Base-by-base conservation (phyloP, 2,113 vertebrate species). In the Hippocampus guttulatus region DNA sequence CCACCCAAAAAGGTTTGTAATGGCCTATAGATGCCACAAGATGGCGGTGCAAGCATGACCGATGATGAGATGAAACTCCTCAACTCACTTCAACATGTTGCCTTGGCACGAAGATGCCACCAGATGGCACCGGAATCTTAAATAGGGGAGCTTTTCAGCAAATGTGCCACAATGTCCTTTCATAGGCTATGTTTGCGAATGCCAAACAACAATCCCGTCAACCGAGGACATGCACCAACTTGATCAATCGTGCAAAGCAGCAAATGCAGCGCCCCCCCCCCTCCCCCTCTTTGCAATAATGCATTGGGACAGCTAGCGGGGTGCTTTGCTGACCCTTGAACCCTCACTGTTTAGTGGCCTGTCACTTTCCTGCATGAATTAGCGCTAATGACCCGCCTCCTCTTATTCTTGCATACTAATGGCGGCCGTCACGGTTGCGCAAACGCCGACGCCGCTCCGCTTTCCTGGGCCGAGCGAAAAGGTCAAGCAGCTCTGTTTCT, bases 321-420 rank as follows among this genome's bases (percentile, higher is more conserved):
- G 82, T 81, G 64, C 77, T 73, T 38, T 54, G 49, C 62, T 76
- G 80, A 91, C 89, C 91, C 85, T 82, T 77, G 52, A 73, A 76
- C 88, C 81, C 67, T 67, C 74, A 85, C 78, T 82, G 81, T 84
- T 90, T 87, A 80, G 80, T 81, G 73, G 82, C 87, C 82, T 90
- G 89, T 89, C 91, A 89, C 65, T 78, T 89, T 88, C 85, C 82
- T 88, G 88, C 92, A 93, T 90, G 90, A 91, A 91, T 91, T 87
- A 90, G 85, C 61, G 81, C 84, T 88, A 91, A 91, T 89, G 80
- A 89, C 88, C 84, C 74, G 40, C 79, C 83, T 83, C 84, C 80
- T 86, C 76, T 85, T 88, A 90, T 91, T 86, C 86, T 82, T 89
- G 84, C 86, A 86, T 89, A 83, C 88, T 89, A 90, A 90, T 90